Percentiles rank a stretch among this genome's conserved stretches.
Conservation (phyloP, 2,797 vertebrate species). For the Scolopax bukidnonensis region DNA sequence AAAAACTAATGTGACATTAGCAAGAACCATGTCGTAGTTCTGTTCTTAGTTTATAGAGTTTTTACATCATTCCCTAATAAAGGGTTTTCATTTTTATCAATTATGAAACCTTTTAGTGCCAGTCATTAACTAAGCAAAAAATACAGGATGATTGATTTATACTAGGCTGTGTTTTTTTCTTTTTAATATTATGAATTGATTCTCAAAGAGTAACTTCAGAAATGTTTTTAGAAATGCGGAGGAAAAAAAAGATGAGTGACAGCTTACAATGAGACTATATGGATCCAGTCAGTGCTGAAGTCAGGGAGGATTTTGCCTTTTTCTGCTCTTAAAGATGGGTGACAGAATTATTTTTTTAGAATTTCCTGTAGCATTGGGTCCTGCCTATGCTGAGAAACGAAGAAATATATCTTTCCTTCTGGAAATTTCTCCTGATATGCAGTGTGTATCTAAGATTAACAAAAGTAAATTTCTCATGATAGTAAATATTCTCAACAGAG, state of each 20-base stretch:
- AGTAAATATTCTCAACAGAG: background rate
- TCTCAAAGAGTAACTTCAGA: background rate
- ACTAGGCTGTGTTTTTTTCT: background rate
- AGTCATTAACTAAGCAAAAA: constrained; percentile 20
- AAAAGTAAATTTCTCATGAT: background rate
- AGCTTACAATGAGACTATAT: background rate
- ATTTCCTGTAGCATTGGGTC: background rate
- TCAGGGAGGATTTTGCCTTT: background rate
- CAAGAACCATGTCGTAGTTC: background rate
- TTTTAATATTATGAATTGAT: background rate
- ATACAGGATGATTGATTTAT: constrained; percentile 20
- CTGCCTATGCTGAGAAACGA: background rate
- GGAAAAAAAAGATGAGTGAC: background rate
- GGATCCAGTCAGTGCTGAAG: background rate
- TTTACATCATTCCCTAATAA: constrained; percentile 15
- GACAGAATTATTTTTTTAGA: background rate
- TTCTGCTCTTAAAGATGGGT: background rate
- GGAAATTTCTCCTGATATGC: background rate
- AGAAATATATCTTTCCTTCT: background rate
- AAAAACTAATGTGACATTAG: background rate
- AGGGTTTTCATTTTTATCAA: constrained; percentile 11
- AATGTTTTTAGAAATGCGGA: background rate
- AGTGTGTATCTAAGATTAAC: background rate
- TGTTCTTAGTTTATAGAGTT: constrained; percentile 31
- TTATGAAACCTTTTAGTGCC: constrained; percentile 49